Conservation (phyloP, 1,140 invertebrate species). For the Microplitis mediator region DNA sequence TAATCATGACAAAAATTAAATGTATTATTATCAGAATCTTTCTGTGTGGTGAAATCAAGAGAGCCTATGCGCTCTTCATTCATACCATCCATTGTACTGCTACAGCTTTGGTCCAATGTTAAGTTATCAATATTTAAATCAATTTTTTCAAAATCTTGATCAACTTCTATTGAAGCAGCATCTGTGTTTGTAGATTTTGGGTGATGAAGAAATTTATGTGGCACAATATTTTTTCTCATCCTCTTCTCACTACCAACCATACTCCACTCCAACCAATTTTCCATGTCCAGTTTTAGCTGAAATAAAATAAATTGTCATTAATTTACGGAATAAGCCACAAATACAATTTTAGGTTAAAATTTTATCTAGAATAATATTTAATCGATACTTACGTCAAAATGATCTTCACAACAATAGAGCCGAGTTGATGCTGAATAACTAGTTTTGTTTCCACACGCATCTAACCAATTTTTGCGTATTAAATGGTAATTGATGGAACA, state of each 20-base stretch:
- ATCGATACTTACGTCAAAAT: background rate
- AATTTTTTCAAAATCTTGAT: slow-evolving; percentile 22
- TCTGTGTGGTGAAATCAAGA: background rate
- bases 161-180: background rate
- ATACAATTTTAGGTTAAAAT: background rate
- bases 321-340: background rate
- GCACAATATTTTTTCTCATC: background rate
- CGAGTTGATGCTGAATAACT: background rate
- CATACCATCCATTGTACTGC: background rate
- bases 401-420: background rate
- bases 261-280: background rate
- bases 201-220: background rate
- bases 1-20: background rate
- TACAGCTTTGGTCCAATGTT: background rate
- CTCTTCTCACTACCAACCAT: background rate
- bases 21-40: background rate
- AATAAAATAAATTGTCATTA: background rate
- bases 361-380: background rate
- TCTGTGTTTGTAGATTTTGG: background rate
- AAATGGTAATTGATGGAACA: background rate
- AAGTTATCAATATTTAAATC: background rate
- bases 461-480: background rate
- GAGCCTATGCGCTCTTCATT: background rate
- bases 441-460: background rate
- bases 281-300: background rate